These are phyloP conservation scores for Coleophora flavipennella DNA, from an alignment of 2,888 invertebrate genomes.

Conservation along the genomic window DNA sequence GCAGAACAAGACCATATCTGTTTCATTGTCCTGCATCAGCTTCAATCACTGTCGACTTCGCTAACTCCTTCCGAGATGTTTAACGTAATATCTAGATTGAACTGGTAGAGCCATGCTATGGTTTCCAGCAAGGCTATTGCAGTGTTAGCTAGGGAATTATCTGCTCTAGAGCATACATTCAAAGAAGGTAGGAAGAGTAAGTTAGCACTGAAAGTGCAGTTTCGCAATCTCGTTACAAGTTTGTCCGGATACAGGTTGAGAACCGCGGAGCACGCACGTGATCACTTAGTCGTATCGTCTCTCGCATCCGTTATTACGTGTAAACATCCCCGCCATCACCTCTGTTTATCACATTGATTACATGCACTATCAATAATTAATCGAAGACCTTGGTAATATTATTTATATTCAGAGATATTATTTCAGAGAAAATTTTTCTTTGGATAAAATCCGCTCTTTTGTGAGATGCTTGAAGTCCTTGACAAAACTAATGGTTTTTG, in stretches of 20 bases:
- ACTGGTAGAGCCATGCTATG: no score
- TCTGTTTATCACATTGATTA: constrained; percentile 30
- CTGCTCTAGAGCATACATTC: no score
- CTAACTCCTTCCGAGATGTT: no score
- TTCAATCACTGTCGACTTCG: no score
- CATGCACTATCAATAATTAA: constrained; percentile 23
- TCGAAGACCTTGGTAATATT: constrained; percentile 29
- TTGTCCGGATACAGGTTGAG: constrained; percentile 28
- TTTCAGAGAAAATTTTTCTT: constrained; percentile 24
- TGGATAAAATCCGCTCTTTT: constrained; percentile 16
- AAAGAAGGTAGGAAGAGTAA: no score
- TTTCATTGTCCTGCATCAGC: no score
- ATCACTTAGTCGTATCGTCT: constrained; percentile 31
- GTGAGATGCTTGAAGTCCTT: no score
- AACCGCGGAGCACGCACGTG: constrained; percentile 10
- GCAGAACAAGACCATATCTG: constrained; percentile 25
- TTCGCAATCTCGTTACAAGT: constrained; percentile 27
- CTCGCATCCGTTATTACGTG: constrained; percentile 43
- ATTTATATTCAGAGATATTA: constrained; percentile 16
- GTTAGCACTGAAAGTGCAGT: constrained; percentile 33
- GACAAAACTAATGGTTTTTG: no score
- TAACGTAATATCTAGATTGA: no score
- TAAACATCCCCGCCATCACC: constrained; percentile 26
- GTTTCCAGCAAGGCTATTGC: no score
- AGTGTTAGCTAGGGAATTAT: no score